Percentiles rank a stretch among this genome's conserved stretches.
These are phyloP conservation scores for Eilema caniola DNA, from an alignment of 2,888 invertebrate species.

Conservation along the genomic window DNA sequence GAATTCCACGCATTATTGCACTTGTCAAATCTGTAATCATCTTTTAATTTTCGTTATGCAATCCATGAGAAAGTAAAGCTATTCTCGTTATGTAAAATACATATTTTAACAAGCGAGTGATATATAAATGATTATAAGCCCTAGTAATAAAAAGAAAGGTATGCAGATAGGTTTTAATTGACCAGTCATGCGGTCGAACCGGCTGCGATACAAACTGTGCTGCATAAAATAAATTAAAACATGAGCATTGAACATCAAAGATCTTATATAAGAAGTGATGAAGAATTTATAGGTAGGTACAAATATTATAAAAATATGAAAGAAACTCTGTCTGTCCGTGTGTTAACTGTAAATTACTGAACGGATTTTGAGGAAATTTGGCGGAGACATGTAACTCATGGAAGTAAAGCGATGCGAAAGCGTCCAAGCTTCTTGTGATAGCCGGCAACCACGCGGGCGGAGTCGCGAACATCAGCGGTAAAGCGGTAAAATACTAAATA, in stretches of 20 bases:
- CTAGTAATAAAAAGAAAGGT: slow-evolving; percentile 12
- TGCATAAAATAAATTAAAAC: slow-evolving; percentile 5
- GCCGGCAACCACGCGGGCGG: too few species aligned
- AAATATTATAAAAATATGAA: too few species aligned
- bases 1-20: background rate
- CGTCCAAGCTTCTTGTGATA: too few species aligned
- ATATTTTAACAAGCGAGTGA: slow-evolving; percentile 22
- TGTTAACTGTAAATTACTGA: too few species aligned
- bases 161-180: slow-evolving; percentile 16
- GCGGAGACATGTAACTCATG: too few species aligned
- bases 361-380: too few species aligned
- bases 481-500: too few species aligned
- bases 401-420: too few species aligned
- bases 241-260: background rate
- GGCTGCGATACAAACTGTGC: background rate
- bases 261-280: background rate
- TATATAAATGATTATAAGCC: slow-evolving; percentile 26
- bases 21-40: too few species aligned
- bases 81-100: slow-evolving; percentile 30
- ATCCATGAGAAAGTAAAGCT: slow-evolving; percentile 42
- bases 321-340: too few species aligned
- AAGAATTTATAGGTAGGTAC: too few species aligned
- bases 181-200: background rate
- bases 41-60: slow-evolving; percentile 27
- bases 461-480: too few species aligned